Evolutionary conservation across 2,888 invertebrate species (phyloP), one percentile per base, ranked within the genome.

Genomic region (Troglohyphantes excavatus): DNA sequence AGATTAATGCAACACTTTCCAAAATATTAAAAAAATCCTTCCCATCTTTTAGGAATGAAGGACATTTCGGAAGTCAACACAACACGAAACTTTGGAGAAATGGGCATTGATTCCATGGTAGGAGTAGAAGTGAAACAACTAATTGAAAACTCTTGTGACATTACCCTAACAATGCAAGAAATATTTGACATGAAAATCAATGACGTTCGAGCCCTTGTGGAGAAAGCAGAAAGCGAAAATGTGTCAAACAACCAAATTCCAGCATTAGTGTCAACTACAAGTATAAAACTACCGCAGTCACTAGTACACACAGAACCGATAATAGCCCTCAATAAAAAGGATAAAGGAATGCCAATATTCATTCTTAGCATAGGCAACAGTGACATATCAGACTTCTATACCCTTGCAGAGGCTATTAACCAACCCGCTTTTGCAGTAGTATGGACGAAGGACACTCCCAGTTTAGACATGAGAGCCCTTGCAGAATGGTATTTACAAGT

Each of bases 101-200:
- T 95, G 89, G 95, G 95, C 43, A 92, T 95, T 21, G 95, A 95
- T 91, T 94, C 94, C 0, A 92, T 95, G 86, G 94, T 91, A 17
- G 89, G 90, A 5, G 84, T 91, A 11, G 91, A 91, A 63, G 23
- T 91, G 2, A 78, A 85, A 91, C 94, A 94, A 92, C 93, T 94
- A 3, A 92, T 95, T 53, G 94, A 95, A 91, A 92, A 94, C 86
- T 97, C 96, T 93, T 98, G 96, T 94, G 98, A 99, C 94, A 94
- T 98, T 89, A 96, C 97, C 29, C 94, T 99, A 91, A 96, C 97
- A 91, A 97, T 98, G 92, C 97, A 97, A 94, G 98, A 98, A 94
- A 98, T 99, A 92, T 95, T 98, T 91, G 95, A 95, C 79, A 94
- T 98, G 70, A 97, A 97, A 0, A 96, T 98, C 93, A 96, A 95